phyloP scores from a whole-genome alignment of 1,140 invertebrate species.

The Sitobion miscanthi region DNA sequence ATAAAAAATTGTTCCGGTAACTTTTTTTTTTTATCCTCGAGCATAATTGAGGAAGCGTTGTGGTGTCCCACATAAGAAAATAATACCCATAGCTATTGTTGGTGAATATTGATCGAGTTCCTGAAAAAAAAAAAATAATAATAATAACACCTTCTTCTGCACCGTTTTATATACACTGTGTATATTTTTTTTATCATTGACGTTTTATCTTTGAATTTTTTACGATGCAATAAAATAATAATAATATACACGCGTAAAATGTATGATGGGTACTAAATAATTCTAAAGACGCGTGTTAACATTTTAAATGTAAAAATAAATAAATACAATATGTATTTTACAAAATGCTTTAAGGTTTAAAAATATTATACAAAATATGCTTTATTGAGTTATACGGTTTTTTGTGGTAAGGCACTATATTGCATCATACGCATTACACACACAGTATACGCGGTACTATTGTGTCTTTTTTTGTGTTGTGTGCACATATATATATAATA shows the following conservation, averaged over 20 bases:
- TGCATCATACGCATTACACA: not conserved
- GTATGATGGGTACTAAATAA: not conserved
- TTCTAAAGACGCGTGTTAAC: not conserved
- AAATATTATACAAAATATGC: not conserved
- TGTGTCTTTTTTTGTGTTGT: not conserved
- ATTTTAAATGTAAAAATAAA: not conserved
- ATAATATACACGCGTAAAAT: not conserved
- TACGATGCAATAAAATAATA: not conserved
- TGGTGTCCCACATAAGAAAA: conserved; percentile 34
- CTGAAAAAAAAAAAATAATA: conserved; percentile 18
- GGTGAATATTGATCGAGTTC: conserved; percentile 41
- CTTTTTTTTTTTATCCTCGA: conserved; percentile 44
- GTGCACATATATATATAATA: not conserved
- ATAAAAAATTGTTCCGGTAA: conserved; percentile 41
- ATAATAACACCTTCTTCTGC: conserved; percentile 5
- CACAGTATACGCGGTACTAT: not conserved
- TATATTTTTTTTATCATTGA: conserved; percentile 33
- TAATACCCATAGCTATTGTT: conserved; percentile 35
- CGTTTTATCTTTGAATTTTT: conserved; percentile 12
- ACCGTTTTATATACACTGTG: not conserved
- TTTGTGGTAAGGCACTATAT: not conserved
- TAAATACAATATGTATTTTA: not conserved
- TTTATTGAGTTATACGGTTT: not conserved
- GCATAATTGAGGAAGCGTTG: conserved; percentile 49
- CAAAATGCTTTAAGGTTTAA: not conserved